phyloP scores from a whole-genome alignment of 2,113 vertebrate genomes.

The Myotis davidii region DNA sequence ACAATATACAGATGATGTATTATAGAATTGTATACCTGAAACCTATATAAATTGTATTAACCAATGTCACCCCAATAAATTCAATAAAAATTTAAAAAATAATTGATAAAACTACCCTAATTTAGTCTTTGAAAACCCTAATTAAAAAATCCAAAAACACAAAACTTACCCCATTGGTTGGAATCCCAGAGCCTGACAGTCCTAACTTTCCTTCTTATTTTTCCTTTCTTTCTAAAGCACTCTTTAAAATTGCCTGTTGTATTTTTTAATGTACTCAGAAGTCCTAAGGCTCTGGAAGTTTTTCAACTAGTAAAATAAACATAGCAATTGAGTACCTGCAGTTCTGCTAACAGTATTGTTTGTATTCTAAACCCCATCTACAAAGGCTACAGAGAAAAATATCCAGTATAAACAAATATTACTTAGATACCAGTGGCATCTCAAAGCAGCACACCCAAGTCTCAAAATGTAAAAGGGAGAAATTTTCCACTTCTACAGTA shows the following conservation, averaged over 20 bases:
- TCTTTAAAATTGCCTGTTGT: slow-evolving; percentile 65
- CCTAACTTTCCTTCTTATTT: slow-evolving; percentile 26
- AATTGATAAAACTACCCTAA: background rate
- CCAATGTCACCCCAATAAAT: background rate
- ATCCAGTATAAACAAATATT: slow-evolving; percentile 74
- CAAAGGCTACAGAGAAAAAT: slow-evolving; percentile 71
- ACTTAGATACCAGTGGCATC: slow-evolving; percentile 72
- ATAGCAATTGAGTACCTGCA: slow-evolving; percentile 64
- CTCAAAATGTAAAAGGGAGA: slow-evolving; percentile 62
- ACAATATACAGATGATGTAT: background rate
- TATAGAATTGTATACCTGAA: background rate
- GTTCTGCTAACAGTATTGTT: slow-evolving; percentile 72
- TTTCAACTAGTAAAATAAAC: slow-evolving; percentile 80
- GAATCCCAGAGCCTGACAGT: background rate
- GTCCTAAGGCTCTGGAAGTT: slow-evolving; percentile 53
- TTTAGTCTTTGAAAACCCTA: slow-evolving; percentile 9
- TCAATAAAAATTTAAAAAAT: slow-evolving; percentile 13
- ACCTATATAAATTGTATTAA: background rate
- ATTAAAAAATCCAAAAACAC: background rate
- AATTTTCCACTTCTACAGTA: slow-evolving; percentile 70
- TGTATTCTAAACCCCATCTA: slow-evolving; percentile 68
- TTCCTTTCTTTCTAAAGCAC: slow-evolving; percentile 47
- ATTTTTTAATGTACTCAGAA: slow-evolving; percentile 61
- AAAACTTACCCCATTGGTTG: background rate
- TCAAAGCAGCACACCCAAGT: slow-evolving; percentile 67